Percentiles rank a stretch among this genome's conserved stretches.
Evolutionary conservation across 2,888 invertebrate genomes (phyloP).

Genomic region (Hecatera dysodea): DNA sequence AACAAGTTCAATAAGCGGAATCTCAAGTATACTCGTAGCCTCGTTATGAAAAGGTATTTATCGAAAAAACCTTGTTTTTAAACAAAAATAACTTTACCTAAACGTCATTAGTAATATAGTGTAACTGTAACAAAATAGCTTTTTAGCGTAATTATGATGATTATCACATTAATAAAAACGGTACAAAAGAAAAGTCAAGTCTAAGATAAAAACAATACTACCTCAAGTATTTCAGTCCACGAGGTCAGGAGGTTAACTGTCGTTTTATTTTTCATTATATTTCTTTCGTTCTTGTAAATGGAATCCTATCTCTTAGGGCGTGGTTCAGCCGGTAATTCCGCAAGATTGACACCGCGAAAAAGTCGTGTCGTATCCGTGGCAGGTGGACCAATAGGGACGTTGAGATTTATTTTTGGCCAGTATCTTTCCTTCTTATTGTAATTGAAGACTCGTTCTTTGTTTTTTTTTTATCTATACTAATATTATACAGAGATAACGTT

Average conservation of each 20-base stretch:
- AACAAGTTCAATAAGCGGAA: no score
- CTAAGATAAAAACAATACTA: background rate
- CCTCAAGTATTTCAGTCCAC: background rate
- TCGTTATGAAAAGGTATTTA: no score
- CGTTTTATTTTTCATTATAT: constrained; percentile 49
- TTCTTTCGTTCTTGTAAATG: constrained; percentile 44
- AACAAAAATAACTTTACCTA: no score
- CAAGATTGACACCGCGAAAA: constrained; percentile 57
- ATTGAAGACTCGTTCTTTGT: constrained; percentile 8
- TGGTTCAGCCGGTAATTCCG: constrained; percentile 49
- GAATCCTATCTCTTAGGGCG: constrained; percentile 21
- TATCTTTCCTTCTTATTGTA: constrained; percentile 36
- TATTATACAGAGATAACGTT: no score
- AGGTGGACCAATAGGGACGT: constrained; percentile 30
- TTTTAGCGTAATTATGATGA: background rate
- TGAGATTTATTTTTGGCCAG: constrained; percentile 27
- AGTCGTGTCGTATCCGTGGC: constrained; percentile 54
- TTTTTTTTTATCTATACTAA: background rate
- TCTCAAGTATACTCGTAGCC: no score
- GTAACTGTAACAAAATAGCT: background rate
- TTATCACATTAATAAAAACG: no score
- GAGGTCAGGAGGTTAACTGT: constrained; percentile 15
- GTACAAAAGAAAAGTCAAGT: background rate
- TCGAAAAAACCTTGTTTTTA: no score
- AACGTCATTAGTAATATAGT: background rate